phyloP scores from a whole-genome alignment of 2,797 vertebrate species.

The Melanotaenia parkinsoni region DNA sequence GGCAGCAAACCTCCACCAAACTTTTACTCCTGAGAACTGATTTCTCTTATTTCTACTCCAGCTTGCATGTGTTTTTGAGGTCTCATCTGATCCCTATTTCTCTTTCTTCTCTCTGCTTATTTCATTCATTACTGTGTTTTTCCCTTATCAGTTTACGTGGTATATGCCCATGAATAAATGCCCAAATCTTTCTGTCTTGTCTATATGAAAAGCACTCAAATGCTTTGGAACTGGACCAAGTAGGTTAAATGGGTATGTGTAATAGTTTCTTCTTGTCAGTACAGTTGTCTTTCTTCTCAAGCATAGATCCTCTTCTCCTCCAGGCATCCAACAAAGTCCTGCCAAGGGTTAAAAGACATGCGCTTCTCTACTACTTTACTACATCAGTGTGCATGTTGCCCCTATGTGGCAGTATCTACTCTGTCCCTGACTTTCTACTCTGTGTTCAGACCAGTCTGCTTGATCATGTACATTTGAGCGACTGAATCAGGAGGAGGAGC shows the following conservation, averaged over 20 bases:
- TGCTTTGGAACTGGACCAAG: constrained; percentile 88
- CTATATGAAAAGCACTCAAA: constrained; percentile 88
- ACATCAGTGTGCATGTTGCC: constrained; percentile 79
- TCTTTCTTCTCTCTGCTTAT: constrained; percentile 69
- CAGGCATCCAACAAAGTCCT: constrained; percentile 66
- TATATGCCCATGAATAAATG: constrained; percentile 83
- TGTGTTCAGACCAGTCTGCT: constrained; percentile 52
- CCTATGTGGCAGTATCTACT: constrained; percentile 75
- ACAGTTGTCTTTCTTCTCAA: constrained; percentile 82
- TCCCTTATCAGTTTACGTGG: constrained; percentile 70
- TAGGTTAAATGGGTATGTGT: constrained; percentile 88
- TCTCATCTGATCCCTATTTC: constrained; percentile 72
- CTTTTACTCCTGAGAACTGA: constrained; percentile 41
- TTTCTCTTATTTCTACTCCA: constrained; percentile 59
- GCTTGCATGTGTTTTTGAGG: constrained; percentile 79
- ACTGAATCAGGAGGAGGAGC: constrained; percentile 48
- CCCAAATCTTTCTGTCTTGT: constrained; percentile 86
- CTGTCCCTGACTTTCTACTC: constrained; percentile 53
- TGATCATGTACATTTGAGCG: constrained; percentile 41
- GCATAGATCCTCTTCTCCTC: constrained; percentile 78
- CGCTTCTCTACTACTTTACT: constrained; percentile 60
- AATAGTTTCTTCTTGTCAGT: constrained; percentile 85
- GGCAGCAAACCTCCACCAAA: constrained; percentile 24
- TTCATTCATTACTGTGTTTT: constrained; percentile 75
- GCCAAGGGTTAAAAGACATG: constrained; percentile 64